Evolutionary conservation across 2,888 invertebrate species (phyloP).

Genomic region (Volucella zonaria): DNA sequence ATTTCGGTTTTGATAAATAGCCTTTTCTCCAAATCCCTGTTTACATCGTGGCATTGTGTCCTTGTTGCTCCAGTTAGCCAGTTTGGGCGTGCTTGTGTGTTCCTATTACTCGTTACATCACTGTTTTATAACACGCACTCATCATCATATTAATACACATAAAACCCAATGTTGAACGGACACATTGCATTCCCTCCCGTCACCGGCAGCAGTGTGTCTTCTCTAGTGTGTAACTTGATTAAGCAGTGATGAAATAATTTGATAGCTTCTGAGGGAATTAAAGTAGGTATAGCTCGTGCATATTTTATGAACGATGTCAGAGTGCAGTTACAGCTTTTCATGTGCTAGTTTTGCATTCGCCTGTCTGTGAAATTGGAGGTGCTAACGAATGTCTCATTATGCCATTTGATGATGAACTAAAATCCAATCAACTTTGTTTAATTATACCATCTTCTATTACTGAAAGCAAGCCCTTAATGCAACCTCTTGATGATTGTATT

Average conservation of each 20-base stretch:
- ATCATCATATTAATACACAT: background rate
- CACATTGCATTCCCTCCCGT: background rate
- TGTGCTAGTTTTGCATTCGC: background rate
- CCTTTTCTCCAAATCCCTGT: no score
- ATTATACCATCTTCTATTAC: background rate
- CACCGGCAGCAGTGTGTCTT: background rate
- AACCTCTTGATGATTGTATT: background rate
- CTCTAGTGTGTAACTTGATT: slow-evolving; percentile 5
- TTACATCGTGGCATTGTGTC: no score
- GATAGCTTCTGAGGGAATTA: slow-evolving; percentile 40
- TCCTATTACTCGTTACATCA: background rate
- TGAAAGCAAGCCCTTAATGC: background rate
- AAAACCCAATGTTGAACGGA: background rate
- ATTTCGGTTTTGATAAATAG: no score
- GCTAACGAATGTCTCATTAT: slow-evolving; percentile 52
- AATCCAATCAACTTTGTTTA: slow-evolving; percentile 50
- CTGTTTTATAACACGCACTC: background rate
- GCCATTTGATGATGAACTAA: slow-evolving; percentile 37
- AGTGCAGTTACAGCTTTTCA: background rate
- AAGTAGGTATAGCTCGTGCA: background rate
- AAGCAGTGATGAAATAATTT: slow-evolving; percentile 41
- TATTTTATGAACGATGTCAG: slow-evolving; percentile 32
- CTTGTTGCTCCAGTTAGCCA: no score
- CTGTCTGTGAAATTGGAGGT: slow-evolving; percentile 31
- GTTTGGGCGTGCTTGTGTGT: background rate